phyloP scores from a whole-genome alignment of 2,113 vertebrate species.

The Channa maculata region DNA sequence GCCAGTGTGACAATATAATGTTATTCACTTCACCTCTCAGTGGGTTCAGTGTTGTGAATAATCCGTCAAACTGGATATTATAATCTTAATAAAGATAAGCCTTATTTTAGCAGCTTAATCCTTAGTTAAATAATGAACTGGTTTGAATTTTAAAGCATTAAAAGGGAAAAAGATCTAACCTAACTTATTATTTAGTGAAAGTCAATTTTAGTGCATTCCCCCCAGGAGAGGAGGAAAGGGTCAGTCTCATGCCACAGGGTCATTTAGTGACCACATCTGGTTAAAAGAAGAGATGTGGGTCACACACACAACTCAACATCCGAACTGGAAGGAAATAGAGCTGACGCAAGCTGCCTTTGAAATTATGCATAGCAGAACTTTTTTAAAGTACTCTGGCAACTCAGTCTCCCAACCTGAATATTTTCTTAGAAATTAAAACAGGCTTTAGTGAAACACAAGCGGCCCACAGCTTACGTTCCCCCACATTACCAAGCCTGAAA shows the following conservation, averaged over 20 bases:
- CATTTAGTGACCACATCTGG: conserved; percentile 38
- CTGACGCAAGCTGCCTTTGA: background rate
- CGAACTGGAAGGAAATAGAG: background rate
- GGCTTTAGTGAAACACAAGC: background rate
- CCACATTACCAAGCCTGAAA: background rate
- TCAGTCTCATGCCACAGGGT: conserved; percentile 26
- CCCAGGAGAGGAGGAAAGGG: background rate
- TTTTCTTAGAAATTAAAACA: conserved; percentile 23
- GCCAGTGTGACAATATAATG: no score
- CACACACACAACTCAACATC: conserved; percentile 30
- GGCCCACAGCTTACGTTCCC: conserved; percentile 8
- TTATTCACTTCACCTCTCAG: no score
- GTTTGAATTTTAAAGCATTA: background rate
- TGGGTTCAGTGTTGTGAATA: no score
- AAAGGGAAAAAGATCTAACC: background rate
- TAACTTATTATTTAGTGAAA: background rate
- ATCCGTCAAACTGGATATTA: no score
- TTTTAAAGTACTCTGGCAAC: background rate
- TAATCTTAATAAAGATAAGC: no score
- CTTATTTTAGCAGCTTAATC: background rate
- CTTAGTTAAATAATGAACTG: background rate
- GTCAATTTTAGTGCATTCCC: conserved; percentile 1
- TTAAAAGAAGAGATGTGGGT: conserved; percentile 3
- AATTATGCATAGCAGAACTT: background rate
- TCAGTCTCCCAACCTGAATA: background rate